These are phyloP conservation scores for Melanophora roralis DNA, from an alignment of 2,888 invertebrate genomes.

Conservation along the genomic window DNA sequence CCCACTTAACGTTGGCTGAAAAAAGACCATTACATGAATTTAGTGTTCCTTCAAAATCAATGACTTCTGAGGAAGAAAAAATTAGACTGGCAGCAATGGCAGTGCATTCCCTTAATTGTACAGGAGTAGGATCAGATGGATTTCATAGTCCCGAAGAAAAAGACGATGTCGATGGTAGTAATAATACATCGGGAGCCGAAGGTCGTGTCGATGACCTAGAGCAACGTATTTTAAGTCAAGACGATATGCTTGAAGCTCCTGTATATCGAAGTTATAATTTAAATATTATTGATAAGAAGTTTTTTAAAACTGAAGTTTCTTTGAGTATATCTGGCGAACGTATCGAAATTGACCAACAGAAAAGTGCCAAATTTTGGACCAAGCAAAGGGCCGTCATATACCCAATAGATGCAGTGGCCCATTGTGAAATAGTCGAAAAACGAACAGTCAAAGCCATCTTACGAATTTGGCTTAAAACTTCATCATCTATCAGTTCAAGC, in stretches of 20 bases:
- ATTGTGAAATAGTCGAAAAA: constrained; percentile 89
- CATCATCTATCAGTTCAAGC: constrained; percentile 68
- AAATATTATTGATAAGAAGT: constrained; percentile 86
- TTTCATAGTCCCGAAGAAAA: constrained; percentile 65
- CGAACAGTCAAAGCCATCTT: constrained; percentile 85
- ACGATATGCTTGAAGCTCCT: constrained; percentile 90
- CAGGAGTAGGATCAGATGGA: constrained; percentile 73
- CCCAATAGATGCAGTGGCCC: constrained; percentile 90
- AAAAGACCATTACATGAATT: constrained; percentile 75
- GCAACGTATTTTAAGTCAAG: constrained; percentile 84
- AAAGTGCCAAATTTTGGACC: constrained; percentile 81
- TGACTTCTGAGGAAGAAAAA: constrained; percentile 78
- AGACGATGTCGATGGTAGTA: constrained; percentile 52
- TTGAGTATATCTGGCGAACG: constrained; percentile 93
- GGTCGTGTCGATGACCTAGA: constrained; percentile 78
- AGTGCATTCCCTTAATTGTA: constrained; percentile 68
- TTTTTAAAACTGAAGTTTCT: constrained; percentile 89
- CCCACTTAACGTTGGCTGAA: constrained; percentile 91
- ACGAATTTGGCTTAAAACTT: constrained; percentile 82
- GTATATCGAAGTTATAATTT: constrained; percentile 90
- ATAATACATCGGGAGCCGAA: constrained; percentile 72
- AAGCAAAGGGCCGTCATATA: constrained; percentile 89
- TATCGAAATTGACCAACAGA: constrained; percentile 90
- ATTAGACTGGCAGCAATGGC: constrained; percentile 71
- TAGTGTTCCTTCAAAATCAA: constrained; percentile 71